Evolutionary conservation across 2,888 invertebrate genomes (phyloP), one percentile per base, ranked within the genome.

Genomic region (Blera fallax): DNA sequence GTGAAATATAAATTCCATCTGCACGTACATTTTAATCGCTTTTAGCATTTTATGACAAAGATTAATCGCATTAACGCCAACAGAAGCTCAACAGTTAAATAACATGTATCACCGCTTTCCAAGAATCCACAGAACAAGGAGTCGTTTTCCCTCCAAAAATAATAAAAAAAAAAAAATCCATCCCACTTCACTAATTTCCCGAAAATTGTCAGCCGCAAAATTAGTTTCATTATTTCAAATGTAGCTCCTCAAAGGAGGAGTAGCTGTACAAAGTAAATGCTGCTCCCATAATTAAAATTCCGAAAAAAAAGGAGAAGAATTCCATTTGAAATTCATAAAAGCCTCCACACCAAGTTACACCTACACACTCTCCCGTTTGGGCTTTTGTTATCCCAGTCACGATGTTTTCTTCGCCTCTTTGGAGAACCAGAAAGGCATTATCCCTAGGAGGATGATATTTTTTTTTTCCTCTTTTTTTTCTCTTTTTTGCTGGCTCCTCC

Each of bases 381-480:
- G 32, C 14, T 45, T 65, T 82, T 77, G 34, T 29, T 52, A 77
- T 45, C 43, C 58, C 50, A 72, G 77, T 70, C 82, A 82, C 82
- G 82, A 72, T 69, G 24, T 37, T 32, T 54, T 48, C 16, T 24
- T 29, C 29, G n/a, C 50, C 16, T 24, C 54, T 29, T 29, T 2
- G 16, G 40, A 52, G 34, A 45, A 65, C 50, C 43, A 56, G 70
- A 48, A 50, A 64, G 40, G 32, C 32, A 62, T 81, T 69, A 76
- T 82, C 62, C 62, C 52, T 62, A 29, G 45, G n/a, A 60, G 50
- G 27, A 73, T 6, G n/a, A 21, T 34, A 2, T 56, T 11, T 43
- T 18, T 43, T 50, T 21, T 52, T 52, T 69, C 62, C 11, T 58
- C 32, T 45, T 60, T 21, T 0, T 5, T 16, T 43, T 56, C 18